Percentiles rank a stretch among this genome's conserved stretches.
Conservation (phyloP, 2,113 vertebrate species). For the Ammospiza caudacuta region DNA sequence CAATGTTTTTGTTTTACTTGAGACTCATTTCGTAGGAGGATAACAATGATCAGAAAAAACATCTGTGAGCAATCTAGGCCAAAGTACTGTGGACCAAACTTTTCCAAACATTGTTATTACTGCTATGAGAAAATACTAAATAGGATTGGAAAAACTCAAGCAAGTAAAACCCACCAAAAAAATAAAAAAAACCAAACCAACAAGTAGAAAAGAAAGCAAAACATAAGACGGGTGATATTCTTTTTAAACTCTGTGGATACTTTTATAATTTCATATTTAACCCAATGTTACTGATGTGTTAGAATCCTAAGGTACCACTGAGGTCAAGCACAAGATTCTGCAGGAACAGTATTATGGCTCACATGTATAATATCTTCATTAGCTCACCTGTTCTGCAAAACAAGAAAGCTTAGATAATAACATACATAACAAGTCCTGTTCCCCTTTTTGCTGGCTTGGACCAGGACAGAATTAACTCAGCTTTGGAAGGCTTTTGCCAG, state of each 20-base stretch:
- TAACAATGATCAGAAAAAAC: neutral
- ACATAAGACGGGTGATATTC: rapidly evolving
- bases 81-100: neutral
- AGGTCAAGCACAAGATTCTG: neutral
- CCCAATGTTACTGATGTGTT: neutral
- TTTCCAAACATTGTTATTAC: neutral
- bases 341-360: neutral
- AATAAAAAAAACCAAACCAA: neutral
- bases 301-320: neutral
- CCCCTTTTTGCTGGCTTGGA: neutral
- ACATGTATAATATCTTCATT: neutral
- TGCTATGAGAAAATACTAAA: neutral
- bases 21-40: neutral
- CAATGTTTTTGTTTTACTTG: neutral
- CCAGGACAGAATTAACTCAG: neutral
- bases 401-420: neutral
- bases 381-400: neutral
- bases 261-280: neutral
- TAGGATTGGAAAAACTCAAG: neutral
- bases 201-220: neutral
- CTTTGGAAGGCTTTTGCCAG: neutral
- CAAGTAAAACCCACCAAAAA: neutral
- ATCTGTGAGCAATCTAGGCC: neutral
- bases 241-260: neutral
- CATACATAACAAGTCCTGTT: neutral